These are phyloP conservation scores for Chymomyza fuscimana DNA, from an alignment of 2,888 invertebrate species.

Conservation along the genomic window DNA sequence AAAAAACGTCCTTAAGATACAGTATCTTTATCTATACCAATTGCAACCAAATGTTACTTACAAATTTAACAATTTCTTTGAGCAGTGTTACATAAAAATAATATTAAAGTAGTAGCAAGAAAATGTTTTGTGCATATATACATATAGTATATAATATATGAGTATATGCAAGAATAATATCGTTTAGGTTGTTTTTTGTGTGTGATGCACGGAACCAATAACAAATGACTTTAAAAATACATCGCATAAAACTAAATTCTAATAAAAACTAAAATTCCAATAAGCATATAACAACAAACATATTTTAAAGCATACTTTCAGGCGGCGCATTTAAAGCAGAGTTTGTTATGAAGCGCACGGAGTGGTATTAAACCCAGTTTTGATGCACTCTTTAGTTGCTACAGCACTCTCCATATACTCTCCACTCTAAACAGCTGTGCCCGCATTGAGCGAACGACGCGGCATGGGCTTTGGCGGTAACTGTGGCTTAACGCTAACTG, in stretches of 20 bases:
- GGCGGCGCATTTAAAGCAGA: constrained; percentile 48
- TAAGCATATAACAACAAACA: constrained; percentile 48
- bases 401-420: too few species aligned
- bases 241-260: constrained; percentile 3
- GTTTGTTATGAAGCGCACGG: constrained; percentile 19
- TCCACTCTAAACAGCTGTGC: neutral
- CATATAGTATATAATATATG: neutral
- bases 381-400: neutral
- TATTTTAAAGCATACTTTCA: constrained; percentile 52
- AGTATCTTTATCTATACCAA: too few species aligned
- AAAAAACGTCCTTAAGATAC: too few species aligned
- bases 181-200: constrained; percentile 11
- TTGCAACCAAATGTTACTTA: too few species aligned
- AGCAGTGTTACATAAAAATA: neutral
- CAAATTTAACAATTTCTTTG: neutral
- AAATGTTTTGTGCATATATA: neutral
- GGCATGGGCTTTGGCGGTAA: constrained; percentile 74
- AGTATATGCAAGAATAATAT: constrained; percentile 10
- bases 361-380: constrained; percentile 21
- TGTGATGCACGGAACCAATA: constrained; percentile 23
- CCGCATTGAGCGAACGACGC: constrained; percentile 56
- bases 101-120: neutral
- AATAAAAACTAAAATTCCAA: neutral
- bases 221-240: constrained; percentile 18
- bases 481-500: constrained; percentile 43